Conservation (phyloP, 1,140 invertebrate genomes). For the Nilaparvata lugens region DNA sequence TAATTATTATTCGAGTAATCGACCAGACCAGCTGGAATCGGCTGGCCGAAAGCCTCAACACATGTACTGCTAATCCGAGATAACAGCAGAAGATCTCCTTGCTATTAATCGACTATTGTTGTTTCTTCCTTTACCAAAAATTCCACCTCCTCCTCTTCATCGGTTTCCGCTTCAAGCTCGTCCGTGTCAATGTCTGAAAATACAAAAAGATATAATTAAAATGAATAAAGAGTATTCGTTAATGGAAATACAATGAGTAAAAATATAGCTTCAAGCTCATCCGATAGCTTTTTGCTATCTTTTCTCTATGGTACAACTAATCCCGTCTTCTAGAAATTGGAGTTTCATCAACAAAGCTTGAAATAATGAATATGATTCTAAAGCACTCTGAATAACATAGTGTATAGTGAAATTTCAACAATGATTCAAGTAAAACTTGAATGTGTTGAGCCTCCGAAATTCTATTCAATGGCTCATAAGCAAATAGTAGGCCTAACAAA, state of each 20-base stretch:
- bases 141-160: constrained; percentile 91
- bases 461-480: too few species aligned
- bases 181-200: constrained; percentile 83
- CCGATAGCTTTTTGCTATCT: too few species aligned
- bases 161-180: constrained; percentile 70
- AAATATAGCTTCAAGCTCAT: background rate
- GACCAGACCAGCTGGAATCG: too few species aligned
- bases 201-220: constrained; percentile 14
- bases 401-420: too few species aligned
- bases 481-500: too few species aligned
- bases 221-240: too few species aligned
- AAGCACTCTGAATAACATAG: too few species aligned
- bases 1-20: too few species aligned
- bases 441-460: too few species aligned
- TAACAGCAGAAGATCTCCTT: background rate
- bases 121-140: constrained; percentile 96
- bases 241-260: background rate
- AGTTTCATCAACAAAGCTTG: background rate
- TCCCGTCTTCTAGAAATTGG: too few species aligned
- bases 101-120: constrained; percentile 54
- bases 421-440: too few species aligned
- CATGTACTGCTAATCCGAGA: background rate
- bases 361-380: background rate
- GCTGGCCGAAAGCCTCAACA: background rate
- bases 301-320: too few species aligned